phyloP scores from a whole-genome alignment of 2,113 vertebrate genomes.

The Oncorhynchus keta region DNA sequence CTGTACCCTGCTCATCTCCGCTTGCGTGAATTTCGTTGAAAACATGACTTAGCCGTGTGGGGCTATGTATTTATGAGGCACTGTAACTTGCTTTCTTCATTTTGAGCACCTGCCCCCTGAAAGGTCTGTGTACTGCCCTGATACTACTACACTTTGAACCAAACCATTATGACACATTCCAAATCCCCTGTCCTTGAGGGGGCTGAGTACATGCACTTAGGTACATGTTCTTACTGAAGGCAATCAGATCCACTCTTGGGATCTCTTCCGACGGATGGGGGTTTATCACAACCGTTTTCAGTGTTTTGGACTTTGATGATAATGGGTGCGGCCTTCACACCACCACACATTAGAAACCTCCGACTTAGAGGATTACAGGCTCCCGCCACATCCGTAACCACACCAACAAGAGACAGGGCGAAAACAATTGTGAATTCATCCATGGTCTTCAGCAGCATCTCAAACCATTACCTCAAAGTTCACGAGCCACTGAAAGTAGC shows the following conservation, averaged over 20 bases:
- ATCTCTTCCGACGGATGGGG: conserved; percentile 17
- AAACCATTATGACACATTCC: background rate
- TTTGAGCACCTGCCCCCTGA: too few species aligned
- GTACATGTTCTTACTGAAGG: conserved; percentile 43
- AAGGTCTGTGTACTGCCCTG: too few species aligned
- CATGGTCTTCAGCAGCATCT: background rate
- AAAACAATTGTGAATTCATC: background rate
- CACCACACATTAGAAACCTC: conserved; percentile 39
- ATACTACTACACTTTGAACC: background rate
- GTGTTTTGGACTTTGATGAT: conserved; percentile 23
- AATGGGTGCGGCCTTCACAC: conserved; percentile 31
- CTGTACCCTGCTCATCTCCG: too few species aligned
- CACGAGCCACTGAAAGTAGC: background rate
- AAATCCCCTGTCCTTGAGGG: background rate
- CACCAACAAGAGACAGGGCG: background rate
- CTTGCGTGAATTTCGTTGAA: too few species aligned
- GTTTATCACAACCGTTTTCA: conserved; percentile 25
- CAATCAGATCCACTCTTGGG: conserved; percentile 31
- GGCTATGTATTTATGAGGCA: too few species aligned
- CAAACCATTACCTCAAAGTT: background rate
- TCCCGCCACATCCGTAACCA: background rate
- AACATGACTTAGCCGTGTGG: too few species aligned
- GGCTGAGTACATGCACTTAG: conserved; percentile 2
- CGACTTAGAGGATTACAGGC: background rate
- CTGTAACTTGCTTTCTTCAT: too few species aligned